Conservation (phyloP, 1,140 invertebrate genomes). For the Halictus rubicundus region DNA sequence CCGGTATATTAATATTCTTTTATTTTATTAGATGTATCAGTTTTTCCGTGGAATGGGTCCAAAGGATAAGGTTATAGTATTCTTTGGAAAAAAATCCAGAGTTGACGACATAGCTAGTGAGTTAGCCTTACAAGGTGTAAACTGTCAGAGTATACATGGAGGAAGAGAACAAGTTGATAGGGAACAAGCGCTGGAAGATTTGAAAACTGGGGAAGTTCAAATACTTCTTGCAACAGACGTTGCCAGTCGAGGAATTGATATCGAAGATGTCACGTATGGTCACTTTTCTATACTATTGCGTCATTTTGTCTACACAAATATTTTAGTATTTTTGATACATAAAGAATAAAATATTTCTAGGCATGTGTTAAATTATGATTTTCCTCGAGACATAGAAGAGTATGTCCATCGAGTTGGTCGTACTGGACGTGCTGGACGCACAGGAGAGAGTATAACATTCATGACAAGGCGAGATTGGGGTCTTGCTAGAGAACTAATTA, state of each 20-base stretch:
- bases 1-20: constrained; percentile 2
- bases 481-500: constrained; percentile 90
- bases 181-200: constrained; percentile 91
- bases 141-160: constrained; percentile 92
- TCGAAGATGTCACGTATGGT: constrained; percentile 93
- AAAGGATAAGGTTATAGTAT: constrained; percentile 92
- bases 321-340: background rate
- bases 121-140: constrained; percentile 84
- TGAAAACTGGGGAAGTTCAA: constrained; percentile 87
- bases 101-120: constrained; percentile 92
- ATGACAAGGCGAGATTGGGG: constrained; percentile 91
- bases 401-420: constrained; percentile 94
- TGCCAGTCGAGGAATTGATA: constrained; percentile 94
- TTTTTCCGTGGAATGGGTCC: constrained; percentile 84
- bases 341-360: constrained; percentile 69
- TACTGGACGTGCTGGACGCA: constrained; percentile 92
- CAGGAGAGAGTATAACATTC: constrained; percentile 89
- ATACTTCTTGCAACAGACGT: constrained; percentile 98
- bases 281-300: constrained; percentile 29
- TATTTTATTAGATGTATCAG: constrained; percentile 79
- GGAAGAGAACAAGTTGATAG: constrained; percentile 92
- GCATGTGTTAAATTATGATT: constrained; percentile 93
- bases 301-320: background rate
- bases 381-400: constrained; percentile 94
- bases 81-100: constrained; percentile 91